Evolutionary conservation across 2,797 vertebrate genomes (phyloP), one percentile per base, ranked within the genome.

Genomic region (Eulemur coronatus): DNA sequence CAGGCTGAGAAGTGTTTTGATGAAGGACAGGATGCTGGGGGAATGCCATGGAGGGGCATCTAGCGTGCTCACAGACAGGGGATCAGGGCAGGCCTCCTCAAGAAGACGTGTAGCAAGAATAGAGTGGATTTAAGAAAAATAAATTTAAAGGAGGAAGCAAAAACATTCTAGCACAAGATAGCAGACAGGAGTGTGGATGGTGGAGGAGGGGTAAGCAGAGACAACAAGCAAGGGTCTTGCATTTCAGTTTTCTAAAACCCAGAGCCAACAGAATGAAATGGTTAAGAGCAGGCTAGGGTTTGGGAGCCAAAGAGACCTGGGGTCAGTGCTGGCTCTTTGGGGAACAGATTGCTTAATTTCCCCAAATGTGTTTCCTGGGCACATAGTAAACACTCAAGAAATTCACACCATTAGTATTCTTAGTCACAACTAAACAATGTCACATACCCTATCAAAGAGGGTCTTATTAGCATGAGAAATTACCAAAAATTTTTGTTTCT

Each of bases 141-240:
- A 78, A 35, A 59, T 48, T 11, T 43, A 67, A 87, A 82, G 52
- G 41, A 59, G 8, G 41, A 12, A 18, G 28, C 4, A 81, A 50
- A 69, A 76, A 22, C 18, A 67, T 75, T 55, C 67, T 43, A 57
- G 79, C 52, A 70, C 3, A 12, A 22, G n/a, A 61, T 63, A 61
- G n/a, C 5, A 22, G 4, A 35, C 0, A 0, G 57, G 17, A 26
- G 13, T 3, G 61, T 0, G 22, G 33, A 24, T n/a, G 8, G 13
- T 5, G 14, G 13, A 15, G 24, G 67, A 55, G 41, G 7, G 8
- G 18, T 33, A 9, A 84, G 15, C 7, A 59, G 33, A 57, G 26
- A 26, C 52, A 50, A 8, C 24, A 9, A 15, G 69, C 2, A 43
- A 69, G 59, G 30, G 15, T 3, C 6, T 63, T 55, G 52, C 18